Base-by-base conservation (phyloP, 92 coral and sea anemone species). In the Zoanthus sociatus region DNA sequence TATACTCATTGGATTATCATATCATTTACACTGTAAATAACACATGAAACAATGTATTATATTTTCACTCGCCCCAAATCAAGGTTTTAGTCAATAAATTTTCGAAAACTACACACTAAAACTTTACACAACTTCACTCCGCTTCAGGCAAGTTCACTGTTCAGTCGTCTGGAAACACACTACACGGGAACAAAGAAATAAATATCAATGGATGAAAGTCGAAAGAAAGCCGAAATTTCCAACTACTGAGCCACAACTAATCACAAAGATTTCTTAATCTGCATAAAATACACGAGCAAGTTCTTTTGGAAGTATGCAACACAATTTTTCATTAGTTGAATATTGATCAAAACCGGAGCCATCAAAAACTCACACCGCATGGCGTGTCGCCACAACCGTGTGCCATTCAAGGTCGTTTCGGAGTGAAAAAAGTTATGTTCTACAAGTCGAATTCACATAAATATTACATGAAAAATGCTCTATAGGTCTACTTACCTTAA, bases 211-310 rank as follows among this genome's bases (percentile, higher is more conserved):
- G 44, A 68, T 68, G 73, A 21, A 68, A 68, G 73, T 68, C 73
- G 44, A 68, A 68, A 68, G 73, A 68, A 68, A 68, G 33, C 73
- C 73, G 73, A 68, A 68, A 68, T 68, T 68, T 68, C 33, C 73
- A 6, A 68, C 73, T 20, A 68, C 44, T 18, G 9, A 68, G 73
- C 33, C 33, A 32, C 9, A 68, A 44, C 73, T 68, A 32, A 21
- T 68, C 73, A 68, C 73, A 68, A 32, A 68, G 73, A 68, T 68
- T 68, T 68, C 33, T 6, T 68, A 68, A 68, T 68, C 44, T 68
- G 73, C 73, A 21, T 68, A 14, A 68, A 68, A 68, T n/a, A 68
- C 73, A 68, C 33, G 44, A 20, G 73, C 73, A 68, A 68, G 33
- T 68, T 68, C 21, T 68, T n/a, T 68, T 68, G 32, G 73, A 21